Percentiles rank a stretch among this genome's conserved stretches.
phyloP scores from a whole-genome alignment of 2,113 vertebrate species.

The Kobus ellipsiprymnus region DNA sequence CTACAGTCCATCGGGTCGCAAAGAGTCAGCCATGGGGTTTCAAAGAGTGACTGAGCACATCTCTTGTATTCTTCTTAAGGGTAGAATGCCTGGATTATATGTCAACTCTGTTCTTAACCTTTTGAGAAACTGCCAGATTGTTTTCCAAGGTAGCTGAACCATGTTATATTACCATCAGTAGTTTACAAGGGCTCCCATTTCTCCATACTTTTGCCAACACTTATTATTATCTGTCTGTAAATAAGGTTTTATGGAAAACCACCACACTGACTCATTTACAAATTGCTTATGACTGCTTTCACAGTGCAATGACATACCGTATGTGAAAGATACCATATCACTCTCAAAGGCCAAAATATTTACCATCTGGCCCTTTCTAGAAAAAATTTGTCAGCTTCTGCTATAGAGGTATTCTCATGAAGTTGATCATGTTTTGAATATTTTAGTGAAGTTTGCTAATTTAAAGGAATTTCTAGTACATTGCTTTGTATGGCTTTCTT shows the following conservation, averaged over 20 bases:
- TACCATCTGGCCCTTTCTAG: not conserved
- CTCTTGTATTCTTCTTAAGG: not conserved
- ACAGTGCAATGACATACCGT: not conserved
- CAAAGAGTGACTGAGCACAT: not conserved
- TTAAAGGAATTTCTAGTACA: not conserved
- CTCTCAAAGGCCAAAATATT: not conserved
- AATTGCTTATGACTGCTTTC: not conserved
- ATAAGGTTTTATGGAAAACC: not conserved
- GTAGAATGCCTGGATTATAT: not conserved
- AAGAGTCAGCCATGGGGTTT: not conserved
- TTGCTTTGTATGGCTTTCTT: constrained; percentile 17
- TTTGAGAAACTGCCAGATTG: not conserved
- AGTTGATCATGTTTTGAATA: not conserved
- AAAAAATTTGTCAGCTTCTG: not conserved
- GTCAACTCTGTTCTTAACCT: not conserved
- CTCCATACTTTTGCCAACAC: not conserved
- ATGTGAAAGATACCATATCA: not conserved
- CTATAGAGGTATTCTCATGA: not conserved
- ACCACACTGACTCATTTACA: not conserved
- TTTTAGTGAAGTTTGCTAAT: not conserved
- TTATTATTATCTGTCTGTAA: not conserved
- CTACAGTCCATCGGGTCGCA: not conserved
- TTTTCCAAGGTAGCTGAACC: not conserved
- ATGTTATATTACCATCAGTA: not conserved
- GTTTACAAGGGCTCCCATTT: not conserved